A percentile compares a stretch with the other conserved stretches of the same genome.
Evolutionary conservation across 2,888 invertebrate species (phyloP).

Genomic region (Pachymerium ferrugineum): DNA sequence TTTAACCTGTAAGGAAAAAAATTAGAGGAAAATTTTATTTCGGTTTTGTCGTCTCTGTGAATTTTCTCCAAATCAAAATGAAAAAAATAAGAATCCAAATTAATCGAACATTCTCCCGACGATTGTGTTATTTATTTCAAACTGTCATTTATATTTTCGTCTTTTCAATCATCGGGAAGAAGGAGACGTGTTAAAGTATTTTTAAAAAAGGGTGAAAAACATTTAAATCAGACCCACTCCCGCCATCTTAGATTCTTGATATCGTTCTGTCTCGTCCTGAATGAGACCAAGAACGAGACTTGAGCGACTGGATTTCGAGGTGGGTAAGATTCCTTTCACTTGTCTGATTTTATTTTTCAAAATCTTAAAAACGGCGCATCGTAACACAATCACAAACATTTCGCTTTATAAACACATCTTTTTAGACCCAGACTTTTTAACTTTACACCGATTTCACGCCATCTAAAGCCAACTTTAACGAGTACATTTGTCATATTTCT

Average conservation of each 20-base stretch:
- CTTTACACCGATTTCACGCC: not conserved
- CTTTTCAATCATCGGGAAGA: not conserved
- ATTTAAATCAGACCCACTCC: constrained; percentile 1
- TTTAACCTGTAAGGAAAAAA: no score
- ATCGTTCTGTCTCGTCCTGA: not conserved
- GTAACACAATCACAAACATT: not conserved
- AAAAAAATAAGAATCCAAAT: not conserved
- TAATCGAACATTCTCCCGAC: not conserved
- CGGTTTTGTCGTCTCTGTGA: not conserved
- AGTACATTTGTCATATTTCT: not conserved
- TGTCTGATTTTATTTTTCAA: not conserved
- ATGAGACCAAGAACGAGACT: not conserved
- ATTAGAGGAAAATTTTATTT: no score
- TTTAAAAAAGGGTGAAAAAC: no score
- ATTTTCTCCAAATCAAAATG: not conserved
- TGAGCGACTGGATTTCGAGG: constrained; percentile 16
- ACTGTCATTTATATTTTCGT: not conserved
- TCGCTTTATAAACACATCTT: not conserved
- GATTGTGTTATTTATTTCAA: not conserved
- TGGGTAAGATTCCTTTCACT: constrained; percentile 1
- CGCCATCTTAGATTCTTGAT: not conserved
- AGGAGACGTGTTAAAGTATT: no score
- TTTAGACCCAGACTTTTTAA: not conserved
- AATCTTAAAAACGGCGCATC: not conserved
- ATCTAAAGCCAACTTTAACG: not conserved